Conservation (phyloP, 2,797 vertebrate genomes). For the Cebuella pygmaea region DNA sequence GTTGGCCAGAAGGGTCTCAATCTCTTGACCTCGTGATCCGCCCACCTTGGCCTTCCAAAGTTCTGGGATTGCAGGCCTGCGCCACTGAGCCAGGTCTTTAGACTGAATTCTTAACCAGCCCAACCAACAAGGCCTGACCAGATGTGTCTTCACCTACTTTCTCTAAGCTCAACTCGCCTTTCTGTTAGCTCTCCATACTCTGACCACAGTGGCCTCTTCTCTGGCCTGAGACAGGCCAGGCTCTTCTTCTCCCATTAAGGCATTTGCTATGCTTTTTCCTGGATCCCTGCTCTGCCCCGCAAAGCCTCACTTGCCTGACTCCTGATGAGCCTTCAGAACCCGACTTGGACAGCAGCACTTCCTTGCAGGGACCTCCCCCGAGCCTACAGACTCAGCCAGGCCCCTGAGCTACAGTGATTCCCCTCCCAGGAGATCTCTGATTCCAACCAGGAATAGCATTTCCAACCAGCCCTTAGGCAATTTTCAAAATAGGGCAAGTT, state of each 20-base stretch:
- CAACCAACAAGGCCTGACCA: background rate
- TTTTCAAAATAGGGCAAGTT: background rate
- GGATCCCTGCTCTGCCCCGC: fast-evolving
- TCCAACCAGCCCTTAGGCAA: background rate
- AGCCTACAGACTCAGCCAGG: background rate
- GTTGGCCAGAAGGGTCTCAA: too few relatives aligned
- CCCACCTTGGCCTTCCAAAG: too few relatives aligned
- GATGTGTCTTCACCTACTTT: background rate
- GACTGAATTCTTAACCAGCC: background rate
- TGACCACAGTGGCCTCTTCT: background rate
- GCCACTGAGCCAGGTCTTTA: background rate
- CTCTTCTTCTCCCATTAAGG: background rate
- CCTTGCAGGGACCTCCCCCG: background rate
- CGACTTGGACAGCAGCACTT: background rate
- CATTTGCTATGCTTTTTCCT: background rate
- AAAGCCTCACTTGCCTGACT: background rate
- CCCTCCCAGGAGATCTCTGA: background rate
- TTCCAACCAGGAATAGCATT: background rate
- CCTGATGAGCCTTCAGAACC: background rate
- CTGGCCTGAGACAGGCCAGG: background rate
- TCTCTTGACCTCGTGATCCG: too few relatives aligned
- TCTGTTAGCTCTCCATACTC: background rate
- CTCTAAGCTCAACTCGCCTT: background rate
- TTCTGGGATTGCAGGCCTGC: too few relatives aligned
- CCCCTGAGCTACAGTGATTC: background rate